These are phyloP conservation scores for Podocnemis expansa DNA, from an alignment of 2,113 vertebrate genomes.

Conservation along the genomic window DNA sequence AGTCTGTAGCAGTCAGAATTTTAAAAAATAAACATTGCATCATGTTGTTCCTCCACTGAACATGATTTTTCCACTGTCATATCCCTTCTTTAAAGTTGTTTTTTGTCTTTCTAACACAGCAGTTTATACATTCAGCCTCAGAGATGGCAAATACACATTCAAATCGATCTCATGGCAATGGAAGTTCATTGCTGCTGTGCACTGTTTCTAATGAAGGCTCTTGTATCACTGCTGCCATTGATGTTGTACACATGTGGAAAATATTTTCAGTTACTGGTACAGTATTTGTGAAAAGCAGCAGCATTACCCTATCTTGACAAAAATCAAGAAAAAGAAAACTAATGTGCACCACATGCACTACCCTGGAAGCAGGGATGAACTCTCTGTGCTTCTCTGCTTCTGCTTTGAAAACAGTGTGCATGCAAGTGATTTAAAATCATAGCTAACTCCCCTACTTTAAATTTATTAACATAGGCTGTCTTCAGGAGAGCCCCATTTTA, in stretches of 20 bases:
- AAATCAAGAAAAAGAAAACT: neutral
- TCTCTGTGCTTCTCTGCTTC: conserved; percentile 36
- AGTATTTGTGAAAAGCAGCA: conserved; percentile 5
- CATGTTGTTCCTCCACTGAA: neutral
- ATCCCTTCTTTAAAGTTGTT: neutral
- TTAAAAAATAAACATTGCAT: neutral
- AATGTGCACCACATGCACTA: conserved; percentile 52
- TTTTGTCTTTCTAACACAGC: neutral
- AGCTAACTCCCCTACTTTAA: conserved; percentile 38
- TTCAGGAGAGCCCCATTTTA: conserved; percentile 46
- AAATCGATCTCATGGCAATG: neutral
- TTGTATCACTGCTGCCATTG: neutral
- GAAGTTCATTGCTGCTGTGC: neutral
- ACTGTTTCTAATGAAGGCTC: neutral
- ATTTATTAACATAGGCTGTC: conserved; percentile 12
- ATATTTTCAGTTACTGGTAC: neutral
- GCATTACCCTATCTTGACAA: conserved; percentile 5
- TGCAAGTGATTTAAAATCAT: conserved; percentile 50
- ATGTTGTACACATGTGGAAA: neutral
- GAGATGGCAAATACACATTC: neutral
- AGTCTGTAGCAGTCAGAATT: neutral
- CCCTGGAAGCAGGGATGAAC: conserved; percentile 55
- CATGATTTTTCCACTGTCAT: neutral
- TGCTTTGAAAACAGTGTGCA: conserved; percentile 20
- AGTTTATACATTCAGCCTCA: neutral